A percentile compares a stretch with the other conserved stretches of the same genome.
Evolutionary conservation across 1,140 invertebrate genomes (phyloP).

Genomic region (Macrocentrus cingulum): DNA sequence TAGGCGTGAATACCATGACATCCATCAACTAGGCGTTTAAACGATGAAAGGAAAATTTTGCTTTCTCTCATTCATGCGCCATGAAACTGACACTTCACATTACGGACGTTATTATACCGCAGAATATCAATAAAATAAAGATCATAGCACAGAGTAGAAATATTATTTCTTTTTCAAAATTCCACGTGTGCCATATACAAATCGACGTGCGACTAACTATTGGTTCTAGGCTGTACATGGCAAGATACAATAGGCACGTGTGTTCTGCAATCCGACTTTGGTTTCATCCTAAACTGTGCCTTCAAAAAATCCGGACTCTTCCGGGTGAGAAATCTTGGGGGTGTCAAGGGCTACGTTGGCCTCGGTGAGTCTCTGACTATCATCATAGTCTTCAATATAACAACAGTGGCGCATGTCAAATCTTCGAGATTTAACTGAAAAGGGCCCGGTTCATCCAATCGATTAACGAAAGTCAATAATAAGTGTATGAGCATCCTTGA

Average conservation of each 20-base stretch:
- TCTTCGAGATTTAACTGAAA: too few species aligned
- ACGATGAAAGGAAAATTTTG: conserved; percentile 25
- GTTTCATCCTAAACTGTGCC: conserved; percentile 83
- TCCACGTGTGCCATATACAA: neutral
- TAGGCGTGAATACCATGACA: neutral
- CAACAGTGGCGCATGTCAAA: neutral
- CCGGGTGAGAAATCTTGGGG: conserved; percentile 84
- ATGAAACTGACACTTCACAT: neutral
- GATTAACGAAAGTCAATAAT: too few species aligned
- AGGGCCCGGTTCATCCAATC: too few species aligned
- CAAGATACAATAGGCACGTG: conserved; percentile 66
- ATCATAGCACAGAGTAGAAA: conserved; percentile 45
- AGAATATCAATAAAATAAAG: conserved; percentile 16
- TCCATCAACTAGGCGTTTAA: neutral
- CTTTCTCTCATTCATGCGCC: conserved; percentile 20
- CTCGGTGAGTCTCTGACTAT: conserved; percentile 67
- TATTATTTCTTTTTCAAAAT: too few species aligned
- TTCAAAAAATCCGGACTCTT: conserved; percentile 89
- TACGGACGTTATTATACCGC: neutral
- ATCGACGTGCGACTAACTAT: conserved; percentile 44
- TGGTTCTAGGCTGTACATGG: conserved; percentile 57
- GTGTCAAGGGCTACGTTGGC: conserved; percentile 83
- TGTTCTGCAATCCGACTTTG: conserved; percentile 84
- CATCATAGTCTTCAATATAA: neutral
- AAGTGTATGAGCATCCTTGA: too few species aligned